Conservation (phyloP, 2,888 invertebrate species). For the Hydraecia micacea region DNA sequence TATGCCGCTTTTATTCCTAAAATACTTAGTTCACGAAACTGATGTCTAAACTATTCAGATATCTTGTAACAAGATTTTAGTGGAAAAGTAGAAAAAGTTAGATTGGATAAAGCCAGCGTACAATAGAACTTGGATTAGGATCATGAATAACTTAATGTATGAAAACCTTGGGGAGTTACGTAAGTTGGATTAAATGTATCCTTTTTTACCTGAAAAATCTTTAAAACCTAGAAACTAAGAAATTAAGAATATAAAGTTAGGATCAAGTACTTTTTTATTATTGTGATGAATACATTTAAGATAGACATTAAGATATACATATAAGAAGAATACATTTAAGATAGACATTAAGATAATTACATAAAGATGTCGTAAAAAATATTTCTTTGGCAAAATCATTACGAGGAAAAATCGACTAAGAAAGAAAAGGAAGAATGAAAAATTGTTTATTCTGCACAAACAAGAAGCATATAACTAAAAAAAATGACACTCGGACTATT, state of each 20-base stretch:
- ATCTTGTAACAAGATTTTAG: constrained; percentile 37
- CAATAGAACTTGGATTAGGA: constrained; percentile 59
- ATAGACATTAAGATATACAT: neutral
- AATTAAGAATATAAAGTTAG: neutral
- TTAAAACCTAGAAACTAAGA: neutral
- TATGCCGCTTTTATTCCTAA: constrained; percentile 8
- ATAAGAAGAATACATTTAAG: no score
- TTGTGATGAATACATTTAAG: neutral
- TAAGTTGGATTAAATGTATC: constrained; percentile 36
- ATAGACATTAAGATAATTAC: no score
- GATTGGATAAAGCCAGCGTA: constrained; percentile 52
- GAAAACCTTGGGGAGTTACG: constrained; percentile 29
- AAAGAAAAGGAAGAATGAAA: no score
- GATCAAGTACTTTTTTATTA: neutral
- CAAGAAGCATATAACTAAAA: neutral
- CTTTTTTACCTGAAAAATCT: constrained; percentile 29
- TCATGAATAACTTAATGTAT: constrained; percentile 59
- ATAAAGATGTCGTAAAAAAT: neutral
- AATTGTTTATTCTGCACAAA: neutral
- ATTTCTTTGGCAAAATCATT: neutral
- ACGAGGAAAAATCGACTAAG: no score
- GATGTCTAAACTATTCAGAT: constrained; percentile 30
- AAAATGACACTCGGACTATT: neutral
- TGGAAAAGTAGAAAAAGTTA: constrained; percentile 55
- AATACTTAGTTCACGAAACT: constrained; percentile 7